Evolutionary conservation across 2,113 vertebrate species (phyloP), one percentile per base, ranked within the genome.

Genomic region (Lagopus leucura): DNA sequence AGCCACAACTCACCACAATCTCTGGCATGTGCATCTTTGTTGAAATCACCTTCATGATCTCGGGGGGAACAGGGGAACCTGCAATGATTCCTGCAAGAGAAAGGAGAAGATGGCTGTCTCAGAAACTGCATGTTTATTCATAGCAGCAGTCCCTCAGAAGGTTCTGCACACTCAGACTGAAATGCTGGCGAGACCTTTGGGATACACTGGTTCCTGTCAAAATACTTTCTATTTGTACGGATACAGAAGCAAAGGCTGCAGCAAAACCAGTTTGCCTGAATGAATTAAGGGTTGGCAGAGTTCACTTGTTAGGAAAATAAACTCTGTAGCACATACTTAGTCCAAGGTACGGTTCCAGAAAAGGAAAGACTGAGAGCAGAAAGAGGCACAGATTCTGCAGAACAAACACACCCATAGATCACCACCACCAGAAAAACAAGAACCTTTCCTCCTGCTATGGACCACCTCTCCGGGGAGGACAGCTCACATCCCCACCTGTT

Each of bases 61-160:
- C 98, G 17, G 98, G 96, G 22, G 99, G 98, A 93, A 97, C 98
- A 4, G 98, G 92, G 32, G 99, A 98, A 20, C 99, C 99, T 13
- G 92, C 99, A 55, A 99, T 91, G 73, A 99, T 3, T 85, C 98
- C 99, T 99, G 82, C 20, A 96, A 88, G 15, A 87, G 63, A 96
- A 32, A 94, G 24, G 34, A 75, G 83, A 90, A 88, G 25, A 65
- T 20, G 17, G 66, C 22, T 10, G 0, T 17, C 11, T 65, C 72
- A 54, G 58, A 94, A 79, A 67, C 27, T 17, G 66, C 16, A 22
- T 64, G 3, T 47, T 88, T 74, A 50, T 72, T 66, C 57, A 9
- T 13, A 83, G 42, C 21, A 86, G 55, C 0, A 0, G 10, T 47
- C 14, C 25, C 57, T 77, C 52, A 75, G 48, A 75, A 21, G 10